Conservation (phyloP, 2,113 vertebrate genomes). For the Scatophagus argus region DNA sequence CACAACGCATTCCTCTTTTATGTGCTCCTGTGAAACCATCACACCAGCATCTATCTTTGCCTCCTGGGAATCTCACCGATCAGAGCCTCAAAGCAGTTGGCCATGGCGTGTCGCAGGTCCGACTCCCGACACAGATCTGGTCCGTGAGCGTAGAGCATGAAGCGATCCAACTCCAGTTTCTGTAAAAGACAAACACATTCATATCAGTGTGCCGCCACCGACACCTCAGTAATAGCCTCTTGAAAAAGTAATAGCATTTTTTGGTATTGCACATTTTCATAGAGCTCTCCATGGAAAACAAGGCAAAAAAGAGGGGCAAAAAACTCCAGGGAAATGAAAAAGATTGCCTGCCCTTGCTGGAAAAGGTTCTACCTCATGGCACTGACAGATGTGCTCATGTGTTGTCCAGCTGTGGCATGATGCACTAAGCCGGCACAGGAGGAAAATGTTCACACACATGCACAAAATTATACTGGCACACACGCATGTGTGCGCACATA, state of each 20-base stretch:
- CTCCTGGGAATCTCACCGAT: slow-evolving; percentile 87
- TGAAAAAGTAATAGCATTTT: slow-evolving; percentile 54
- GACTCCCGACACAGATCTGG: slow-evolving; percentile 98
- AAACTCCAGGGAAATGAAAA: slow-evolving; percentile 62
- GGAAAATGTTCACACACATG: slow-evolving; percentile 22
- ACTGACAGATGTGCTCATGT: slow-evolving; percentile 78
- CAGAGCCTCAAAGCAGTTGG: slow-evolving; percentile 98
- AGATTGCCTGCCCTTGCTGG: slow-evolving; percentile 63
- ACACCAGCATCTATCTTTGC: rapidly evolving
- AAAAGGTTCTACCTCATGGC: slow-evolving; percentile 71
- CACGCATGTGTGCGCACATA: not conserved
- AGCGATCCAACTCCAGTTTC: slow-evolving; percentile 98
- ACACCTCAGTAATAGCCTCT: slow-evolving; percentile 44
- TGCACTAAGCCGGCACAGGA: slow-evolving; percentile 53
- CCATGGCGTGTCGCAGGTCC: slow-evolving; percentile 98
- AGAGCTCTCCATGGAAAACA: slow-evolving; percentile 35
- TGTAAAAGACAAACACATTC: slow-evolving; percentile 75
- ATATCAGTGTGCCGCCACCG: slow-evolving; percentile 24
- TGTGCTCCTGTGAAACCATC: not conserved
- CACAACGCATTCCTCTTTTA: not conserved
- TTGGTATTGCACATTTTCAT: slow-evolving; percentile 33
- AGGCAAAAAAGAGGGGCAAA: not conserved
- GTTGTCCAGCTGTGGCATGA: slow-evolving; percentile 74
- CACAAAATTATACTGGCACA: not conserved
- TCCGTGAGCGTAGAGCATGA: slow-evolving; percentile 99